A percentile compares a stretch with the other conserved stretches of the same genome.
Conservation (phyloP, 2,113 vertebrate genomes). For the Monopterus albus region DNA sequence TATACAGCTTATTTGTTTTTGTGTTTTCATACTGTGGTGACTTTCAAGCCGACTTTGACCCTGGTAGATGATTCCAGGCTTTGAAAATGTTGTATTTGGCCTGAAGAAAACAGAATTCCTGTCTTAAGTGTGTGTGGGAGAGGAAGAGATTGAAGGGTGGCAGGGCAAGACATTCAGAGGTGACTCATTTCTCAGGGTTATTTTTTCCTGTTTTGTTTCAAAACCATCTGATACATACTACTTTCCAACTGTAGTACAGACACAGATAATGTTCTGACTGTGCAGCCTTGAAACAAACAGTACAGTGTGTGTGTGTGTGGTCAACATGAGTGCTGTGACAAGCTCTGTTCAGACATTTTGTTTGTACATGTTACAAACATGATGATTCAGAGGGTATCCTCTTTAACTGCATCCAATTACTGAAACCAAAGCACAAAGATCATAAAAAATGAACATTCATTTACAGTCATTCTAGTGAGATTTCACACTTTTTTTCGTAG, state of each 20-base stretch:
- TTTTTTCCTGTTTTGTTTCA: slow-evolving; percentile 15
- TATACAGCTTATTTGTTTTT: slow-evolving; percentile 56
- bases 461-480: not conserved
- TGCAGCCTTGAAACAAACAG: not conserved
- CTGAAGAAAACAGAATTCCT: slow-evolving; percentile 15
- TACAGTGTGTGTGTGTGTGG: not conserved
- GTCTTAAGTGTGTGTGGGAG: not conserved
- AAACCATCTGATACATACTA: slow-evolving; percentile 10
- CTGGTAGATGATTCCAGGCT: slow-evolving; percentile 12
- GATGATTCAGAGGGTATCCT: too few species aligned
- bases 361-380: too few species aligned
- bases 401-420: too few species aligned
- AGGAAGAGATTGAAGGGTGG: not conserved
- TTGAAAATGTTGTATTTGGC: slow-evolving; percentile 60
- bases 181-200: slow-evolving; percentile 53
- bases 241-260: not conserved
- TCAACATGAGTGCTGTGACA: not conserved
- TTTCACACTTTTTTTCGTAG: not conserved
- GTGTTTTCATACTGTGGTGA: slow-evolving; percentile 10
- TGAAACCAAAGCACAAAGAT: not conserved
- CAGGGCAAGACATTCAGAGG: slow-evolving; percentile 14
- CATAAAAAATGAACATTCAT: not conserved
- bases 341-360: not conserved
- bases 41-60: too few species aligned
- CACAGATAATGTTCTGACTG: not conserved